Percentiles rank a stretch among this genome's conserved stretches.
phyloP scores from a whole-genome alignment of 2,113 vertebrate species.

The Nothocercus nigrocapillus region DNA sequence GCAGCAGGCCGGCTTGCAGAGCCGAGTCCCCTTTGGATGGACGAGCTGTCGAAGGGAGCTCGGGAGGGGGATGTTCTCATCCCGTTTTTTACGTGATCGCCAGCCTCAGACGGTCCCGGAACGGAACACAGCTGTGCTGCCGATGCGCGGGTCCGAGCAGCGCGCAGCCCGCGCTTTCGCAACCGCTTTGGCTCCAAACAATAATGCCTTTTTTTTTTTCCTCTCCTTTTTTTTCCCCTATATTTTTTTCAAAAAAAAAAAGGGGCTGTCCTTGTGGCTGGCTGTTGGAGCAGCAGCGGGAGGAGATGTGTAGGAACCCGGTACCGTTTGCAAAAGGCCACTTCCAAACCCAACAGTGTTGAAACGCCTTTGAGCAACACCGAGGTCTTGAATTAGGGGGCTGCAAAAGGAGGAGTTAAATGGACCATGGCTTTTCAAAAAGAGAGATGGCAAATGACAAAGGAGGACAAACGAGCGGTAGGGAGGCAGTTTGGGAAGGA shows the following conservation, averaged over 20 bases:
- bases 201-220: background rate
- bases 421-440: background rate
- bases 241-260: background rate
- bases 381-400: background rate
- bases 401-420: background rate
- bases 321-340: rapidly evolving
- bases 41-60: background rate
- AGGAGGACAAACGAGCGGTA: background rate
- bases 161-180: constrained; percentile 28
- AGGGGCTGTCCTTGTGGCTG: background rate
- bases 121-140: constrained; percentile 31
- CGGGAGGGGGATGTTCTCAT: background rate
- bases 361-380: background rate
- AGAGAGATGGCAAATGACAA: background rate
- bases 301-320: background rate
- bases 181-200: background rate
- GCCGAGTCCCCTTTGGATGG: background rate
- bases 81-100: constrained; percentile 22
- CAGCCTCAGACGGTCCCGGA: rapidly evolving
- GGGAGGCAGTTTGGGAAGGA: background rate
- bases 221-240: background rate
- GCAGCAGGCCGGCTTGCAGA: background rate
- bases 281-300: background rate
- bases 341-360: rapidly evolving
- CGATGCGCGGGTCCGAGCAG: background rate